Conservation (phyloP, 1,140 invertebrate species). For the Argopecten irradians region DNA sequence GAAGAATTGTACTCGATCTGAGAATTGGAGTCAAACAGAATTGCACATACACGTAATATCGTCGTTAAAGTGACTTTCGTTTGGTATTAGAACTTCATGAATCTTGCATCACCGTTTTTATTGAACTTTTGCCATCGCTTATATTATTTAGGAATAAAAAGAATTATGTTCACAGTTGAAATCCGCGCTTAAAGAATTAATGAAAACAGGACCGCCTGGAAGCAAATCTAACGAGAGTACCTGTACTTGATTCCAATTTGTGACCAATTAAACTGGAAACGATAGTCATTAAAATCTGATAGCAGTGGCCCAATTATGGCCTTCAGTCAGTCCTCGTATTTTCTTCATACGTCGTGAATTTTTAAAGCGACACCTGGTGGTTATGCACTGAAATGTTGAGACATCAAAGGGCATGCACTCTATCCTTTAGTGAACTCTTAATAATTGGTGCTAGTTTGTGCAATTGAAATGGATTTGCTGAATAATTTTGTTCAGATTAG, state of each 20-base stretch:
- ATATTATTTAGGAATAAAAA: not conserved
- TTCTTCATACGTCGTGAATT: not conserved
- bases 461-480: not conserved
- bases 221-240: not conserved
- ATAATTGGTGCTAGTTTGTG: not conserved
- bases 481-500: not conserved
- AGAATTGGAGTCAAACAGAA: too few relatives aligned
- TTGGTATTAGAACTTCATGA: too few relatives aligned
- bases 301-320: not conserved
- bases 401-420: not conserved
- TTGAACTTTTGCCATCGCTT: not conserved
- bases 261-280: not conserved
- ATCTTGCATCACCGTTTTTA: too few relatives aligned
- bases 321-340: not conserved
- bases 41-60: too few relatives aligned
- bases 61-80: too few relatives aligned
- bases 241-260: not conserved
- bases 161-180: not conserved
- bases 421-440: not conserved
- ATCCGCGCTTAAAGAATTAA: not conserved
- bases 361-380: slow-evolving; percentile 12
- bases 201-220: not conserved
- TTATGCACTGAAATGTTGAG: not conserved
- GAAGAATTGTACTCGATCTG: too few relatives aligned
- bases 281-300: not conserved